Conservation (phyloP, 2,113 vertebrate genomes). For the Zosterops pallidus region DNA sequence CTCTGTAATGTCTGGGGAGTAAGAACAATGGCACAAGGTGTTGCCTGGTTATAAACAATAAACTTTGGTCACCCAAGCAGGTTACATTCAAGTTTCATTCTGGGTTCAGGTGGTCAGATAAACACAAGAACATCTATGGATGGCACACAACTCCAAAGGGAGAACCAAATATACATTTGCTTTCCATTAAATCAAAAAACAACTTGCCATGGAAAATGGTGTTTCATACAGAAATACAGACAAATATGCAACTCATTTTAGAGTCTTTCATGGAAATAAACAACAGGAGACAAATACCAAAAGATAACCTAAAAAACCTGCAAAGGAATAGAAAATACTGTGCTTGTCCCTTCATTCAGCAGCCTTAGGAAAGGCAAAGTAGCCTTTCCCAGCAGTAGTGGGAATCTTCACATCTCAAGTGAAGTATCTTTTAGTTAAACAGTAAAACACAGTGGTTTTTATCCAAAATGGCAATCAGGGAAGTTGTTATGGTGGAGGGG, state of each 20-base stretch:
- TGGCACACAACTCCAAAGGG: neutral
- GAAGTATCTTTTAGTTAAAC: neutral
- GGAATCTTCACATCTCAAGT: neutral
- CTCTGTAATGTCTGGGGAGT: neutral
- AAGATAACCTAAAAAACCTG: constrained; percentile 40
- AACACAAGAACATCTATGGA: neutral
- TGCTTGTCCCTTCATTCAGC: neutral
- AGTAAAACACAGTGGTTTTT: neutral
- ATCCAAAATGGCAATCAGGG: neutral
- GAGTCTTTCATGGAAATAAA: neutral
- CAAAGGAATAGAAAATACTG: neutral
- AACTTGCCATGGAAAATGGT: neutral
- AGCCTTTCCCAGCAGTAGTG: neutral
- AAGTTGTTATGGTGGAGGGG: neutral
- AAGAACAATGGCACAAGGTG: neutral
- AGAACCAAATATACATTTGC: neutral
- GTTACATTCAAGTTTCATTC: neutral
- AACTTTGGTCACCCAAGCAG: neutral
- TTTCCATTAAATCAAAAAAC: neutral
- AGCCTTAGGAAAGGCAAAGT: neutral
- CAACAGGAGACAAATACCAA: neutral
- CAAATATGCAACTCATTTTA: neutral
- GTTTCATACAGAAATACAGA: neutral
- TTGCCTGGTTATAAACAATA: neutral
- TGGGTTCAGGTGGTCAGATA: neutral